Evolutionary conservation across 1,140 invertebrate species (phyloP).

Genomic region (Hylyphantes graminicola): DNA sequence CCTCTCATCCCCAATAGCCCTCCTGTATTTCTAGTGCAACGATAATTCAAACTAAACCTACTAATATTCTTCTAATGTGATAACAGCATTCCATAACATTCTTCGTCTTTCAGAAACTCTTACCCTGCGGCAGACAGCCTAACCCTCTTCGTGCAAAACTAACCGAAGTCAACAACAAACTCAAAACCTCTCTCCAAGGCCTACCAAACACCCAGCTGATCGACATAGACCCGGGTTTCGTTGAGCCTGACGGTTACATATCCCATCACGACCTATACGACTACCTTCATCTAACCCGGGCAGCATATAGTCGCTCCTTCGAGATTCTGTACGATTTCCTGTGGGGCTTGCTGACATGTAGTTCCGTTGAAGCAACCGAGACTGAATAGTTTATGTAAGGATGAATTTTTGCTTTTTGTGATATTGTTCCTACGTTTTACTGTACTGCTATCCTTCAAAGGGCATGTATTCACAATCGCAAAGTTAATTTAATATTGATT

Average conservation of each 20-base stretch:
- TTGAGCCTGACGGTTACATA: constrained; percentile 82
- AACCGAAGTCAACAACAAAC: constrained; percentile 77
- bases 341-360: constrained; percentile 45
- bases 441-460: no score
- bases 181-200: constrained; percentile 74
- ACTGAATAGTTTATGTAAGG: constrained; percentile 19
- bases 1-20: no score
- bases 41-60: no score
- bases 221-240: constrained; percentile 79
- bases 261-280: constrained; percentile 90
- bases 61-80: no score
- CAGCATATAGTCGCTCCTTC: constrained; percentile 85
- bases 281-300: constrained; percentile 85
- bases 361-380: constrained; percentile 30
- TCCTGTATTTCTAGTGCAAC: no score
- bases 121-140: constrained; percentile 84
- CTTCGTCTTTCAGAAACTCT: constrained; percentile 76
- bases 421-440: constrained; percentile 55
- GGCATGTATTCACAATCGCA: no score
- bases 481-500: no score
- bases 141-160: constrained; percentile 83
- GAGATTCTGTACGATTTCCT: constrained; percentile 75
- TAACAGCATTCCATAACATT: background rate
- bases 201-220: constrained; percentile 77
- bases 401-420: constrained; percentile 33